phyloP scores from a whole-genome alignment of 2,797 vertebrate species.

The Enteromius thamalakanensis region DNA sequence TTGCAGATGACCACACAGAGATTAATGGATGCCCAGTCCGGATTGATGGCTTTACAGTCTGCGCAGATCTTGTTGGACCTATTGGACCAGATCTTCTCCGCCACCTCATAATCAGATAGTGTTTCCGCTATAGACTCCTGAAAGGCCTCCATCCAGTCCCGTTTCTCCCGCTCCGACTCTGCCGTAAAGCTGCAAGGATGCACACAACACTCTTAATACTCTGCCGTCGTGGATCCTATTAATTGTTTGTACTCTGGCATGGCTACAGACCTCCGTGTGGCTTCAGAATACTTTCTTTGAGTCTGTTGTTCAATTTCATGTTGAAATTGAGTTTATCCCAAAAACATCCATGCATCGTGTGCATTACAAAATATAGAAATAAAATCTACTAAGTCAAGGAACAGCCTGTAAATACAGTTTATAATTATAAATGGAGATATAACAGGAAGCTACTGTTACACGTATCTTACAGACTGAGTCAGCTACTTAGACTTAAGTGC shows the following conservation, averaged over 20 bases:
- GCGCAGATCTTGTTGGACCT: slow-evolving; percentile 90
- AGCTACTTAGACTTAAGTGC: too few species aligned
- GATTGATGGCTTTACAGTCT: slow-evolving; percentile 88
- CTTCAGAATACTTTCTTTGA: background rate
- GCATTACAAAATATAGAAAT: background rate
- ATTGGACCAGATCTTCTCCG: slow-evolving; percentile 99
- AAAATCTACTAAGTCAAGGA: too few species aligned
- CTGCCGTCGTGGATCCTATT: background rate
- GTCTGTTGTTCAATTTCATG: background rate
- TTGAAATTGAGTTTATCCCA: background rate
- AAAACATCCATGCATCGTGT: background rate
- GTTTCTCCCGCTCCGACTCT: slow-evolving; percentile 88
- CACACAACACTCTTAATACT: slow-evolving; percentile 20
- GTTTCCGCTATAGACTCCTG: slow-evolving; percentile 93
- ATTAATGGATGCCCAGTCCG: slow-evolving; percentile 98
- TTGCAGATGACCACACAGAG: slow-evolving; percentile 98
- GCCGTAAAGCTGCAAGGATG: slow-evolving; percentile 84
- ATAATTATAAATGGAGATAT: too few species aligned
- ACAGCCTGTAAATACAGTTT: too few species aligned
- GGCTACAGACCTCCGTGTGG: too few species aligned
- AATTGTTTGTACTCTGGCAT: slow-evolving; percentile 3
- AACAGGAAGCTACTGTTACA: too few species aligned
- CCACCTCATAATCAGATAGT: slow-evolving; percentile 96
- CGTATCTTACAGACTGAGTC: too few species aligned
- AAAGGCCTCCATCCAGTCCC: slow-evolving; percentile 92